Conservation (phyloP, 1,140 invertebrate genomes). For the Atta cephalotes region DNA sequence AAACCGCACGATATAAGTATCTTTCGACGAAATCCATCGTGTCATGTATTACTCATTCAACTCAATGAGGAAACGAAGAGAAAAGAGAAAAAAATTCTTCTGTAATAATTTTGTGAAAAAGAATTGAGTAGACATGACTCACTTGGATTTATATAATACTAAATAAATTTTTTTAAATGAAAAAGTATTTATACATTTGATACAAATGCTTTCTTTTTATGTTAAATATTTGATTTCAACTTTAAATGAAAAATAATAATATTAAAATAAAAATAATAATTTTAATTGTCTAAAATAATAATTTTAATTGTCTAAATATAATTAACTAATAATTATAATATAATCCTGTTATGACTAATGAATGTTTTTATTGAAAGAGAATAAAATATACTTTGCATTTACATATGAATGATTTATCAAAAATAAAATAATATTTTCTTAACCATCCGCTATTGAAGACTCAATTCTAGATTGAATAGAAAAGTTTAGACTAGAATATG, state of each 20-base stretch:
- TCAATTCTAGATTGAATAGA: not conserved
- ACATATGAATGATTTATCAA: not conserved
- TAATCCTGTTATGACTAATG: too few species aligned
- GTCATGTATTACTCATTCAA: constrained; percentile 2
- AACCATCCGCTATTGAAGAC: not conserved
- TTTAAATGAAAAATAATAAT: constrained; percentile 17
- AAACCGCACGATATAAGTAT: not conserved
- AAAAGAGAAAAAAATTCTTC: not conserved
- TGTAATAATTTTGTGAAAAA: not conserved
- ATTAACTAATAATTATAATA: not conserved
- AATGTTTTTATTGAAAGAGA: not conserved
- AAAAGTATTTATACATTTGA: not conserved
- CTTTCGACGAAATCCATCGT: not conserved
- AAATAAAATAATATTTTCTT: constrained; percentile 3
- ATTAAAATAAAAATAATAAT: not conserved
- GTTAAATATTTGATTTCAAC: not conserved
- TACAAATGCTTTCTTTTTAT: not conserved
- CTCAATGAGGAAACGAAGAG: not conserved
- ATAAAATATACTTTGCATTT: not conserved
- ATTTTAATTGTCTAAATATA: not conserved
- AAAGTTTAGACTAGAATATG: not conserved
- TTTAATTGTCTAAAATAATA: not conserved
- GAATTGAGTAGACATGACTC: not conserved
- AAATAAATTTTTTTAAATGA: not conserved
- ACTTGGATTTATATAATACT: not conserved